Evolutionary conservation across 2,888 invertebrate genomes (phyloP), one percentile per base, ranked within the genome.

Genomic region (Noctua janthe): DNA sequence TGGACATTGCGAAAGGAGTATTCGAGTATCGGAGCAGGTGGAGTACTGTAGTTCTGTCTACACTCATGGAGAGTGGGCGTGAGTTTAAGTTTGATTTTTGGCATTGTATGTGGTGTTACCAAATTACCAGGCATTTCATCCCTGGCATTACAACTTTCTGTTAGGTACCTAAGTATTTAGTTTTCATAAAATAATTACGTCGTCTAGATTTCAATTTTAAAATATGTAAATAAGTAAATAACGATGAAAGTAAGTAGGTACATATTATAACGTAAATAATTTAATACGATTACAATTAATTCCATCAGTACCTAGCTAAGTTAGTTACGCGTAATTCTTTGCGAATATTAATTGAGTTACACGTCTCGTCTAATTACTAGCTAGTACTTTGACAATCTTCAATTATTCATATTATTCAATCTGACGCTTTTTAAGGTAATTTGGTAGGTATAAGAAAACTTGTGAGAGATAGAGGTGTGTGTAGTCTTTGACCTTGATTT

Each of bases 291-390:
- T 80, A 81, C 66, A 67, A 74, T 78, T 78, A 81, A 81, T 83
- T 72, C 79, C 29, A 74, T 80, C 76, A 59, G 76, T 56, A 74
- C 49, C 59, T 29, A 47, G 56, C 17, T 82, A 77, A 87, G 76
- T 88, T 74, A 80, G 74, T 85, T 81, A 83, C n/a, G 49, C 62
- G 29, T 80, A 79, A 81, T 87, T 82, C 80, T 86, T 87, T 83
- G 82, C 51, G 78, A 82, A 83, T 89, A 80, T 87, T 86, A 87
- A 87, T 89, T 81, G 78, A 74, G 71, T 82, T 81, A 79, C 66
- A 78, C 47, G 81, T 79, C 76, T 71, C 72, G 75, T 80, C 76
- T 83, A 85, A 90, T 87, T 84, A 85, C 76, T 84, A 75, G 72
- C 66, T 80, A 80, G 49, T 49, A 82, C 79, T 89, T 84, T 83